A percentile compares a stretch with the other conserved stretches of the same genome.
phyloP scores from a whole-genome alignment of 2,113 vertebrate species.

The Mandrillus leucophaeus region DNA sequence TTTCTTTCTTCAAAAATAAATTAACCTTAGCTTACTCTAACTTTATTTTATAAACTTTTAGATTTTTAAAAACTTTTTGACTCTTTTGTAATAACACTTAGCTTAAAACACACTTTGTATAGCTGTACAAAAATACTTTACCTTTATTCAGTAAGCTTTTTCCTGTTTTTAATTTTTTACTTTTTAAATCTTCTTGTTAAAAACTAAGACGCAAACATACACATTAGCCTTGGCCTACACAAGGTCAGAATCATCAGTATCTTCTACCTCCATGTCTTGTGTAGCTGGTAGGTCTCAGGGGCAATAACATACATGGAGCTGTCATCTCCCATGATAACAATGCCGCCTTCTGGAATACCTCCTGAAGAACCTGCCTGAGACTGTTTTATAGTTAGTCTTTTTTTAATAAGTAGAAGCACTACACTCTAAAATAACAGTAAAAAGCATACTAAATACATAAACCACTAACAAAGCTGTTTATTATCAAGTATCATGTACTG shows the following conservation, averaged over 20 bases:
- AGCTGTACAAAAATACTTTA: neutral
- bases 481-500: neutral
- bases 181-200: neutral
- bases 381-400: neutral
- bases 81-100: neutral
- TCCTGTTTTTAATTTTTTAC: neutral
- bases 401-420: neutral
- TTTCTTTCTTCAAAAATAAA: neutral
- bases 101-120: neutral
- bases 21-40: neutral
- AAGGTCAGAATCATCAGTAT: neutral
- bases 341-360: neutral
- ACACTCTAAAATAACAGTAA: neutral
- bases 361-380: neutral
- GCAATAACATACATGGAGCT: neutral
- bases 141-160: neutral
- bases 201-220: neutral
- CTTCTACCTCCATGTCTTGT: neutral
- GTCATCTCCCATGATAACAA: neutral
- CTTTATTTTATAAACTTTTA: neutral
- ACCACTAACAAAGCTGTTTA: neutral
- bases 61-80: neutral
- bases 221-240: neutral
- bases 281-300: neutral
- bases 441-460: neutral